Evolutionary conservation across 1,140 invertebrate species (phyloP).

Genomic region (Drosophila prosaltans): DNA sequence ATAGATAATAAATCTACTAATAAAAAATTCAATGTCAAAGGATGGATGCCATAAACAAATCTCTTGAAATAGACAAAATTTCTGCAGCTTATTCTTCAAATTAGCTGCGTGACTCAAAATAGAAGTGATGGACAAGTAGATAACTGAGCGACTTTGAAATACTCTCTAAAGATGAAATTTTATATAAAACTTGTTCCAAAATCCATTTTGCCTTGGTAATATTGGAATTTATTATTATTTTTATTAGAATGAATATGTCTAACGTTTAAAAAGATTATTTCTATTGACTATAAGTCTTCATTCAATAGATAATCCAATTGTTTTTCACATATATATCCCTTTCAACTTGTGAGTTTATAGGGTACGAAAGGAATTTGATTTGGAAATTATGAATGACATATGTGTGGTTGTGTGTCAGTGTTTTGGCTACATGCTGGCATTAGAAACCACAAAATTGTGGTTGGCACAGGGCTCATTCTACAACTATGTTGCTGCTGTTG

Average conservation of each 20-base stretch:
- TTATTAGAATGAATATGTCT: too few relatives aligned
- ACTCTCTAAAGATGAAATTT: too few relatives aligned
- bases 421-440: slow-evolving; percentile 28
- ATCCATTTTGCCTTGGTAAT: too few relatives aligned
- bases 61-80: slow-evolving; percentile 18
- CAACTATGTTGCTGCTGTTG: slow-evolving; percentile 35
- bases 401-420: neutral
- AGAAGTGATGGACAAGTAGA: too few relatives aligned
- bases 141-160: too few relatives aligned
- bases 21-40: slow-evolving; percentile 50
- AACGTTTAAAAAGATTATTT: too few relatives aligned
- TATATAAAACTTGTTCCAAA: too few relatives aligned
- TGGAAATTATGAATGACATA: slow-evolving; percentile 1
- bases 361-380: neutral
- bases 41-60: slow-evolving; percentile 53
- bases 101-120: neutral
- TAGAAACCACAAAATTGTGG: slow-evolving; percentile 48
- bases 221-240: too few relatives aligned
- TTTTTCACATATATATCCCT: too few relatives aligned
- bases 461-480: slow-evolving; percentile 20
- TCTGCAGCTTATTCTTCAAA: neutral
- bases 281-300: too few relatives aligned
- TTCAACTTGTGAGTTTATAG: neutral
- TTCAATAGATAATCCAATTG: too few relatives aligned
- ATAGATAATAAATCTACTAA: slow-evolving; percentile 37